Evolutionary conservation across 2,888 invertebrate species (phyloP).

Genomic region (Amphimallon solstitiale): DNA sequence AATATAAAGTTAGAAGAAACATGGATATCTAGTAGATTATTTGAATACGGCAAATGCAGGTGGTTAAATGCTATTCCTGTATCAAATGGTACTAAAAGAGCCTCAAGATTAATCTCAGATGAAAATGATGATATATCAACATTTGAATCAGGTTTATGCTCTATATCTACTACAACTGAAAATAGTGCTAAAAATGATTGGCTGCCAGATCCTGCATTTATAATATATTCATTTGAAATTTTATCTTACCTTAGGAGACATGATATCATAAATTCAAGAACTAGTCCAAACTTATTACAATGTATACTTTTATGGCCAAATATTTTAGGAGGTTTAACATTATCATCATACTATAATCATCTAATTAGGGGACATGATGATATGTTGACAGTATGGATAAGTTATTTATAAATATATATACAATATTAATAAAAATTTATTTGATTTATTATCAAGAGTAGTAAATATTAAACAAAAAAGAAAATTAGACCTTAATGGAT

Average conservation of each 20-base stretch:
- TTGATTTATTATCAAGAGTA: too few relatives aligned
- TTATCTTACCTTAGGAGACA: background rate
- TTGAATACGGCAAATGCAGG: conserved; percentile 1
- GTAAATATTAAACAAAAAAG: background rate
- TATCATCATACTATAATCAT: too few relatives aligned
- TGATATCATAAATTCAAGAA: too few relatives aligned
- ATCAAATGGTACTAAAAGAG: conserved; percentile 6
- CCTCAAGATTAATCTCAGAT: background rate
- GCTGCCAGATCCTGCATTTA: background rate
- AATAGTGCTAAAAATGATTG: background rate
- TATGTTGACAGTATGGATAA: too few relatives aligned
- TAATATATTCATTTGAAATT: background rate
- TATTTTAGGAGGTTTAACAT: too few relatives aligned
- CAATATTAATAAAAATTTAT: too few relatives aligned
- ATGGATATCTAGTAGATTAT: conserved; percentile 5
- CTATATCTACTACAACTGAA: background rate
- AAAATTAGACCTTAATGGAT: background rate
- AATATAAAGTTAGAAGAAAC: background rate
- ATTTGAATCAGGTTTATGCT: background rate
- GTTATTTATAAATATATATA: background rate
- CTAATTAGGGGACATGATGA: too few relatives aligned
- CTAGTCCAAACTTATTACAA: too few relatives aligned
- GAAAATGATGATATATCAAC: conserved; percentile 4
- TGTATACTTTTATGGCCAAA: too few relatives aligned
- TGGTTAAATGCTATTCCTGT: background rate